A percentile compares a stretch with the other conserved stretches of the same genome.
These are phyloP conservation scores for Heterodera filipjevi DNA, from an alignment of 2,888 invertebrate species.

Conservation along the genomic window DNA sequence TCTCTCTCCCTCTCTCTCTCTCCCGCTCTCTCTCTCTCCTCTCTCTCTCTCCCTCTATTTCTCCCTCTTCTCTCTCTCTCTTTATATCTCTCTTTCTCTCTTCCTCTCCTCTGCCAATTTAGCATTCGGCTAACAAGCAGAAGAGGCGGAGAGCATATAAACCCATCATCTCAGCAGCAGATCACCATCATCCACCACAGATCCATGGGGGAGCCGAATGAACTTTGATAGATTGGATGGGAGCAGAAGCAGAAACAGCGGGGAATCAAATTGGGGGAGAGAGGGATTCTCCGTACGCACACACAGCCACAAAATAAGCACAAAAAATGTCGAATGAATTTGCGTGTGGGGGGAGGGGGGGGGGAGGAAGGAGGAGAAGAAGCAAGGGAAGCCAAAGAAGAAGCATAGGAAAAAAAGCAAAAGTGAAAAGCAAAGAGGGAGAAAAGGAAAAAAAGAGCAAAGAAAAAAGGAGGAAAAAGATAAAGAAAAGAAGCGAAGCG, in stretches of 20 bases:
- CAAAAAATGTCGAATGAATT: neutral
- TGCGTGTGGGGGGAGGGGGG: neutral
- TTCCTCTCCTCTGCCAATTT: neutral
- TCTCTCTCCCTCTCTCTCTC: no score
- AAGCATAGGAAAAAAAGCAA: no score
- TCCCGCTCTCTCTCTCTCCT: no score
- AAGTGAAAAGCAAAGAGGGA: no score
- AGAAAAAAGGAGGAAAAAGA: no score
- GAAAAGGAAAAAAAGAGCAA: no score
- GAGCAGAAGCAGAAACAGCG: neutral
- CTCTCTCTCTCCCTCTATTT: no score
- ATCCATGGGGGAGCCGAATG: neutral
- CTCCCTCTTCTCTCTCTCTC: no score
- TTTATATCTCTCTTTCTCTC: no score
- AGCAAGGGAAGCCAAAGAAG: no score
- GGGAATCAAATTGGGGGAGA: neutral
- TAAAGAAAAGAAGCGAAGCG: no score
- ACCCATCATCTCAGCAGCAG: neutral
- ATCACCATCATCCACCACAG: neutral
- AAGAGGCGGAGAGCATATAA: neutral
- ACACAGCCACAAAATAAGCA: neutral
- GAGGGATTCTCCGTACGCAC: neutral
- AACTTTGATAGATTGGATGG: constrained; percentile 9
- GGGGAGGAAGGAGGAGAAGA: neutral
- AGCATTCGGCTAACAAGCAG: neutral